These are phyloP conservation scores for Philopotamus ludificatus DNA, from an alignment of 1,140 invertebrate genomes.

Conservation along the genomic window DNA sequence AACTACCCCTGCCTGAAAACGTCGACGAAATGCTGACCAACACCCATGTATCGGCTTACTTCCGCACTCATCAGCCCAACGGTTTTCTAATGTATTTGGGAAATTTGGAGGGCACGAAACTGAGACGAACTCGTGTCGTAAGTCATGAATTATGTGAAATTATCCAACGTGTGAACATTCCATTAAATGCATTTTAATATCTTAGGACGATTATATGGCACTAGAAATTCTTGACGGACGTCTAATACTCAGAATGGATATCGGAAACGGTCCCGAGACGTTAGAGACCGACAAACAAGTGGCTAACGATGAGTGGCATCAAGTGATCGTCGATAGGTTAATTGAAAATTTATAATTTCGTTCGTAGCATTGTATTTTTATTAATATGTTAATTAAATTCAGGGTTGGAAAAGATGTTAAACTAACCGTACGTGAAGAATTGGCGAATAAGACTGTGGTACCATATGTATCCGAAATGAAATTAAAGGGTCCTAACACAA, in stretches of 20 bases:
- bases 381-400: slow-evolving; percentile 33
- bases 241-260: slow-evolving; percentile 81
- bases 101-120: slow-evolving; percentile 73
- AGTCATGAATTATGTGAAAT: slow-evolving; percentile 36
- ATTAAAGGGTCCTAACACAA: slow-evolving; percentile 70
- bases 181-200: slow-evolving; percentile 35
- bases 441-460: slow-evolving; percentile 59
- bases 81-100: slow-evolving; percentile 89
- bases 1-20: slow-evolving; percentile 81
- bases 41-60: slow-evolving; percentile 83
- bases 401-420: slow-evolving; percentile 82
- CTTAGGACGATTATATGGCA: slow-evolving; percentile 88
- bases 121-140: slow-evolving; percentile 65
- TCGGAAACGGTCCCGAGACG: slow-evolving; percentile 80
- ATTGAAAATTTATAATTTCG: slow-evolving; percentile 4
- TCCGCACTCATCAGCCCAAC: slow-evolving; percentile 75
- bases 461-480: slow-evolving; percentile 59
- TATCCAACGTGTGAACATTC: not conserved
- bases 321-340: slow-evolving; percentile 83
- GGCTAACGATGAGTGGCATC: slow-evolving; percentile 87
- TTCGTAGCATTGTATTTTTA: too few relatives aligned
- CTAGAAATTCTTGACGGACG: slow-evolving; percentile 86
- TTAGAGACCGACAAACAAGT: slow-evolving; percentile 75
- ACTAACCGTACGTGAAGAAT: slow-evolving; percentile 76
- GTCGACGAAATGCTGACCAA: slow-evolving; percentile 80